Percentiles rank a stretch among this genome's conserved stretches.
Conservation (phyloP, 2,888 invertebrate genomes). For the Stramonita haemastoma region DNA sequence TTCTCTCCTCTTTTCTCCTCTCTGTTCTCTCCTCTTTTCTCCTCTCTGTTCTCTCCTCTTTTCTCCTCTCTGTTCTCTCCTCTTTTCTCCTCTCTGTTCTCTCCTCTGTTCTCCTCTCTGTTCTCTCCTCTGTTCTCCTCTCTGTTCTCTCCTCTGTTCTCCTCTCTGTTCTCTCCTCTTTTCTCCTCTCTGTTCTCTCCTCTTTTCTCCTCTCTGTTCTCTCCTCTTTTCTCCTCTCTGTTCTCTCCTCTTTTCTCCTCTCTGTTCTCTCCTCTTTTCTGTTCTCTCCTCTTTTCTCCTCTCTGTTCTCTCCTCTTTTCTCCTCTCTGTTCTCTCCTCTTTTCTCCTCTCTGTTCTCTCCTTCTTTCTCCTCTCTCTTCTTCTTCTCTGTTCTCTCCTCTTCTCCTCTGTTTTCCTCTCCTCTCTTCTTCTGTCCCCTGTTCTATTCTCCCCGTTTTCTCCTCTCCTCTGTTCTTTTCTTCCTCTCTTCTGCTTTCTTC, state of each 20-base stretch:
- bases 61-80: too few relatives aligned
- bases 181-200: neutral
- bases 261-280: too few relatives aligned
- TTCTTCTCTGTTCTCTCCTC: neutral
- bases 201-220: neutral
- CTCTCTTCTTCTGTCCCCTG: neutral
- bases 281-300: too few relatives aligned
- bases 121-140: neutral
- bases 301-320: too few relatives aligned
- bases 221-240: too few relatives aligned
- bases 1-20: neutral
- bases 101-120: neutral
- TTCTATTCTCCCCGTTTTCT: neutral
- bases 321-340: neutral
- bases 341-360: neutral
- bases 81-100: too few relatives aligned
- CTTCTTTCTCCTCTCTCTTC: neutral
- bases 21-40: neutral
- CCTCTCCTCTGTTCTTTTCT: neutral
- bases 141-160: neutral
- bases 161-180: neutral
- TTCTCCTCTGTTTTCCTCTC: neutral
- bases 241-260: too few relatives aligned
- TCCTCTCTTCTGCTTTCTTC: too few relatives aligned
- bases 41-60: too few relatives aligned